Evolutionary conservation across 2,797 vertebrate species (phyloP), one percentile per base, ranked within the genome.

Genomic region (Lacerta agilis): DNA sequence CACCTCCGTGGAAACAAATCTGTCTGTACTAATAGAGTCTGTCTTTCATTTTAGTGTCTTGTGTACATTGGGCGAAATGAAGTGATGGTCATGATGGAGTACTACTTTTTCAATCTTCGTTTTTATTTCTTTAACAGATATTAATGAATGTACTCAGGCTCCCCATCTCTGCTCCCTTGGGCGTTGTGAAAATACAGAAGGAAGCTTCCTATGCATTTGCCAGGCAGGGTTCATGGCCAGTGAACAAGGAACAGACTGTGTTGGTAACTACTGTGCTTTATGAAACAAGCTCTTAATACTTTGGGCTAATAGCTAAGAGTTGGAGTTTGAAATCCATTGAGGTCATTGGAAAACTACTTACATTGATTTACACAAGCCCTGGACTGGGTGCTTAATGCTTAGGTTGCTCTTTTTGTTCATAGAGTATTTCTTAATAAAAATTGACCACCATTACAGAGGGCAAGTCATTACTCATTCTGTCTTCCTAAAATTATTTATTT

Each of bases 171-270:
- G 98, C 94, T 97, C 95, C 87, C 96, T 97, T 64, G 98, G 98
- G 58, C 97, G 90, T 90, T 99, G 98, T 96, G 96, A 95, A 95
- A 99, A 98, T 96, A 98, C 98, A 0, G 97, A 98, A 80, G 98
- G 98, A 87, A 97, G 98, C 93, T 99, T 98, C 96, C 94, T 97
- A 77, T 99, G 98, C 92, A 97, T 97, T 94, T 99, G 98, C 94
- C 96, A 96, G 4, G 94, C 93, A 27, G 98, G 98, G 78, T 98
- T 98, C 94, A 97, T 97, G 92, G 94, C 97, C 77, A 96, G 96
- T 83, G 97, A 97, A 94, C 96, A 97, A 89, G 97, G 97, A 90
- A 98, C 96, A 64, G 96, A 96, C 90, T 99, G 98, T 73, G 41
- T 97, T 88, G 98, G 98, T 99, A 97, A 97, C 92, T 92, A 76